Evolutionary conservation across 2,888 invertebrate genomes (phyloP), one percentile per base, ranked within the genome.

Genomic region (Teinopalpus imperialis): DNA sequence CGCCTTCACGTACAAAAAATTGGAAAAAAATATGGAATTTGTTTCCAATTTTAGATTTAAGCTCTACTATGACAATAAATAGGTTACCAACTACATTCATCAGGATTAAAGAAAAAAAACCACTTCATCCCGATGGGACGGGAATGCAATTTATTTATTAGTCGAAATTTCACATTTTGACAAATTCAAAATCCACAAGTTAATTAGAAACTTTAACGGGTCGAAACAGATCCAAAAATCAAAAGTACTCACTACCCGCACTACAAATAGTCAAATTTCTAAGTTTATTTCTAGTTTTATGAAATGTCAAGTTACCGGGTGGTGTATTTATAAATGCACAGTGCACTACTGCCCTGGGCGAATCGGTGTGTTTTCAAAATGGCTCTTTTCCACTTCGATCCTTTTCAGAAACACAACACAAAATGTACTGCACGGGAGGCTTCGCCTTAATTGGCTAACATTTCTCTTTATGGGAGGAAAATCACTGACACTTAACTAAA

Each of bases 401-500:
- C 93, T 93, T 92, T 93, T 92, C 92, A 91, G 93, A 94, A 94
- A 94, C 94, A 94, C 94, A 94, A 93, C 94, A 95, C 94, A 94
- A 94, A 91, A 68, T 78, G 89, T 82, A 86, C 87, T 78, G 81
- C 78, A 76, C 69, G 75, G 54, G 68, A 65, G 69, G 62, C 56
- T 49, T 50, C 53, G 46, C 43, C 34, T 32, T 48, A 48, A 61
- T 52, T 52, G 54, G 53, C 57, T 61, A 59, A 35, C 3, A 29
- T 9, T 18, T 31, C 27, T 16, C 14, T 43, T 43, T 20, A 32
- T 10, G 12, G 41, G 41, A 40, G 41, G 57, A 27, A 63, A 61
- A 57, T 62, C 58, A 67, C 59, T 62, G 59, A 69, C 64, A 62
- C 64, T 68, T 66, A 63, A 41, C 41, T 47, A 47, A 53, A 49